These are phyloP conservation scores for Hirundo rustica DNA, from an alignment of 2,797 vertebrate genomes.

Conservation along the genomic window DNA sequence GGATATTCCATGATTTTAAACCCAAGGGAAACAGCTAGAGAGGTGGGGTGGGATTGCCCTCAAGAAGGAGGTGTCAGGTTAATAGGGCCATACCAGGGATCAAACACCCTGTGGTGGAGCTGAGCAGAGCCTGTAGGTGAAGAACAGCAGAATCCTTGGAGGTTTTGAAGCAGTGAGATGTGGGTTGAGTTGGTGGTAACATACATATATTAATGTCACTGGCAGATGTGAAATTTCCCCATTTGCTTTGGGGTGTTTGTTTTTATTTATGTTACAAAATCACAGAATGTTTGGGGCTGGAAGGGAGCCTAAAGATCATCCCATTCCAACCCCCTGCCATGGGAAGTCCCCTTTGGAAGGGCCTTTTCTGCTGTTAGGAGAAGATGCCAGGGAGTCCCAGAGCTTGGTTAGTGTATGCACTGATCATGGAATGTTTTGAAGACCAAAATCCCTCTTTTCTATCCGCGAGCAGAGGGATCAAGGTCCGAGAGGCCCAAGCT, in stretches of 20 bases:
- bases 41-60: not conserved
- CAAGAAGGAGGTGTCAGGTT: not conserved
- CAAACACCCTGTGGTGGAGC: not conserved
- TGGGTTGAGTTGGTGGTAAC: not conserved
- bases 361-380: not conserved
- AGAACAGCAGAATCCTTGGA: not conserved
- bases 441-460: not conserved
- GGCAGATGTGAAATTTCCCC: not conserved
- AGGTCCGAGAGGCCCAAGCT: not conserved
- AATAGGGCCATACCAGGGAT: not conserved
- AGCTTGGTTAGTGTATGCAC: not conserved
- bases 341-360: not conserved
- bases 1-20: not conserved
- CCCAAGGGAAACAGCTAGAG: not conserved
- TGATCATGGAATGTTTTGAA: not conserved
- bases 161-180: not conserved
- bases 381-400: not conserved
- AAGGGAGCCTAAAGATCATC: not conserved
- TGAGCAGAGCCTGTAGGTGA: not conserved
- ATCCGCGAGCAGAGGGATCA: rapidly evolving
- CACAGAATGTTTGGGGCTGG: not conserved
- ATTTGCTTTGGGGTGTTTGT: not conserved
- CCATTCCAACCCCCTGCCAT: not conserved
- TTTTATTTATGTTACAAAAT: not conserved
- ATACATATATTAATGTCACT: rapidly evolving